Evolutionary conservation across 2,888 invertebrate genomes (phyloP).

Genomic region (Cenopis cana): DNA sequence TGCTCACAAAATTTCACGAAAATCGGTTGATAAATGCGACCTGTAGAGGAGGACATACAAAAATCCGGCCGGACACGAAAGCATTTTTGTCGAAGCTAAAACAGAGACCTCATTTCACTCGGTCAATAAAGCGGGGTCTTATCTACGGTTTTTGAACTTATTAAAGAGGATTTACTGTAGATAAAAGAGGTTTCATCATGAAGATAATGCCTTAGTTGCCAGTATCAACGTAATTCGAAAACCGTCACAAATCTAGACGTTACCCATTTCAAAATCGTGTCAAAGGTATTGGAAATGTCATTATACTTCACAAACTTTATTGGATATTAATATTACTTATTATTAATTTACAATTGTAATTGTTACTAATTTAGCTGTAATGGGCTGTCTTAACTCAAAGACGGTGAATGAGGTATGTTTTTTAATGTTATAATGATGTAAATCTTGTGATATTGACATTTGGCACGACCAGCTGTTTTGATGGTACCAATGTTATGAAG

Average conservation of each 20-base stretch:
- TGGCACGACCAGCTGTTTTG: background rate
- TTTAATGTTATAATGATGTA: background rate
- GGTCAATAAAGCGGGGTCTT: no score
- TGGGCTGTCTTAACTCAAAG: slow-evolving; percentile 77
- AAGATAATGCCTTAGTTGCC: slow-evolving; percentile 16
- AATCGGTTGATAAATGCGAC: no score
- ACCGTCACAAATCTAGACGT: slow-evolving; percentile 74
- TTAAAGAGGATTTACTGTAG: no score
- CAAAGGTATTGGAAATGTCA: slow-evolving; percentile 75
- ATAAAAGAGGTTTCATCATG: background rate
- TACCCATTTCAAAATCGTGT: slow-evolving; percentile 69
- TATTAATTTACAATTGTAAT: slow-evolving; percentile 54
- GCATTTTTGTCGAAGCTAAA: no score
- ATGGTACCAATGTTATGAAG: background rate
- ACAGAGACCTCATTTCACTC: no score
- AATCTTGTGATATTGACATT: background rate
- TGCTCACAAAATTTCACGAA: no score
- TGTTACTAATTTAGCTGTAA: slow-evolving; percentile 56
- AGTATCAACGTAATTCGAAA: slow-evolving; percentile 55
- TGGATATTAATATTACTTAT: slow-evolving; percentile 60
- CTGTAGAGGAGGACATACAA: no score
- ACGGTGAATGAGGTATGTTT: slow-evolving; percentile 64
- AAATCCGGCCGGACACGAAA: no score
- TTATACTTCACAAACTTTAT: slow-evolving; percentile 69
- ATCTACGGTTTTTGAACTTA: no score